Conservation (phyloP, 1,140 invertebrate genomes). For the Neodiprion fabricii region DNA sequence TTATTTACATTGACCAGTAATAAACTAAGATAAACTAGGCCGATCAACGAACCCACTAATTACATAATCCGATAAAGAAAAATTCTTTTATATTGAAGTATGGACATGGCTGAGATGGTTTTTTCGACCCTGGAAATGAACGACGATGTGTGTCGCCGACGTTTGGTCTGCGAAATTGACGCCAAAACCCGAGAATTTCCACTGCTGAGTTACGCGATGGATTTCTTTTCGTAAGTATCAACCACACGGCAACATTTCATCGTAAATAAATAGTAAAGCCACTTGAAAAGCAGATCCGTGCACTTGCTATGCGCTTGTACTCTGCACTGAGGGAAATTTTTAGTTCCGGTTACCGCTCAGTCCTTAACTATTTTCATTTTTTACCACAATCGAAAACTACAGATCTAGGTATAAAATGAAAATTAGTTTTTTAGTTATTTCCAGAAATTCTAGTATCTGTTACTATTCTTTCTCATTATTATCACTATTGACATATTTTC, state of each 20-base stretch:
- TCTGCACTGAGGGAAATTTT: no score
- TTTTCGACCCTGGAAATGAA: slow-evolving; percentile 20
- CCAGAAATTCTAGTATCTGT: no score
- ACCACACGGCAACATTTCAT: neutral
- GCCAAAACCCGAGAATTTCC: slow-evolving; percentile 2
- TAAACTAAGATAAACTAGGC: neutral
- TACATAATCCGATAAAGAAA: no score
- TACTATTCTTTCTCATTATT: no score
- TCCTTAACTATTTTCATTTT: no score
- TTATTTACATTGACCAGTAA: neutral
- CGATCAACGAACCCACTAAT: neutral
- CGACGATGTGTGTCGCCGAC: slow-evolving; percentile 19
- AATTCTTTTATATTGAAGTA: neutral
- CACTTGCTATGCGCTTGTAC: no score
- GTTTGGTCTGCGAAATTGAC: slow-evolving; percentile 23
- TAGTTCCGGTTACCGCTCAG: no score
- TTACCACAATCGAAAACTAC: no score
- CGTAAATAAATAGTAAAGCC: neutral
- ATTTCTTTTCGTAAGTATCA: slow-evolving; percentile 2
- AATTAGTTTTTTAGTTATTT: no score
- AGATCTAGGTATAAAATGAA: no score
- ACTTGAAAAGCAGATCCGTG: no score
- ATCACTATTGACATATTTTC: no score
- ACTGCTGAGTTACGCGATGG: slow-evolving; percentile 18
- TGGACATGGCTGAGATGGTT: slow-evolving; percentile 22